phyloP scores from a whole-genome alignment of 2,113 vertebrate species.

The Corydoras maculifer region DNA sequence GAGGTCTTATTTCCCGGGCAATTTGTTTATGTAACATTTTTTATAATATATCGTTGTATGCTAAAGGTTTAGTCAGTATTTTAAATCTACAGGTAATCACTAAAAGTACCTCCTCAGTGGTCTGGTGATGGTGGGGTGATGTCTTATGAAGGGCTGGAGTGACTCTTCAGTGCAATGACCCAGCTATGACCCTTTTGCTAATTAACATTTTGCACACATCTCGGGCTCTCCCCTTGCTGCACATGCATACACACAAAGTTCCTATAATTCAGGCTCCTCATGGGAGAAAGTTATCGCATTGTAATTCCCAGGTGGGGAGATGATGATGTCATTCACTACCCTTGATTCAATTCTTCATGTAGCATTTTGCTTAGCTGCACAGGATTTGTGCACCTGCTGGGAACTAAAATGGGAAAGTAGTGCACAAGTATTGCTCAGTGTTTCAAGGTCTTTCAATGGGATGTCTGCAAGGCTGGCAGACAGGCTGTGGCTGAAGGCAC shows the following conservation, averaged over 20 bases:
- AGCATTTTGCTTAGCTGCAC: background rate
- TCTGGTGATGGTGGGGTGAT: too few relatives aligned
- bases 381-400: background rate
- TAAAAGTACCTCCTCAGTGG: too few relatives aligned
- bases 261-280: slow-evolving; percentile 9
- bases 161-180: too few relatives aligned
- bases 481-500: slow-evolving; percentile 48
- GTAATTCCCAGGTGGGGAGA: slow-evolving; percentile 5
- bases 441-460: slow-evolving; percentile 5
- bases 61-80: too few relatives aligned
- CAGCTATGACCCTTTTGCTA: slow-evolving; percentile 5
- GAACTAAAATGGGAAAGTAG: background rate
- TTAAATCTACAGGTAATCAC: too few relatives aligned
- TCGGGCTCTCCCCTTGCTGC: background rate
- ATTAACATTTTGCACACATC: slow-evolving; percentile 5
- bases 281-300: slow-evolving; percentile 7
- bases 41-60: too few relatives aligned
- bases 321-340: slow-evolving; percentile 15
- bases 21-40: too few relatives aligned
- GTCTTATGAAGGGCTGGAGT: too few relatives aligned
- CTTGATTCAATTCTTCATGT: background rate
- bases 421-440: background rate
- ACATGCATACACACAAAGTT: background rate
- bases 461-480: slow-evolving; percentile 35
- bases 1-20: too few relatives aligned